Conservation (phyloP, 2,797 vertebrate genomes). For the Anabacerthia variegaticeps region DNA sequence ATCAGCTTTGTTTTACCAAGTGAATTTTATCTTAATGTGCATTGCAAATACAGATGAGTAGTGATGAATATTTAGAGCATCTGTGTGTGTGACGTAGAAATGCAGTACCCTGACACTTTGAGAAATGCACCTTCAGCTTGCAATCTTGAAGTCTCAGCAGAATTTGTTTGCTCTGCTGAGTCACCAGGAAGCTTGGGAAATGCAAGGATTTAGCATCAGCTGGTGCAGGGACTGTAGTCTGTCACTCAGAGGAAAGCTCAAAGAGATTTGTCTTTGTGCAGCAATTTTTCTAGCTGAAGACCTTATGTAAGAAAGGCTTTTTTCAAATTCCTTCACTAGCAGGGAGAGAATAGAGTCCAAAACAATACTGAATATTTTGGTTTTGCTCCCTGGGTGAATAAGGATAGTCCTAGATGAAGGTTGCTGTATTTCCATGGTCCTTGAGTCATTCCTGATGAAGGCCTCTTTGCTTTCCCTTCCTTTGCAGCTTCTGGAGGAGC, state of each 20-base stretch:
- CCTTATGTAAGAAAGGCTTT: not conserved
- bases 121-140: not conserved
- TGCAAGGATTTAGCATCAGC: not conserved
- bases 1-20: accelerated
- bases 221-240: not conserved
- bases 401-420: not conserved
- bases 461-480: not conserved
- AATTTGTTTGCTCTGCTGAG: not conserved
- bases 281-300: not conserved
- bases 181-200: not conserved
- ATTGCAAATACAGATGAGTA: not conserved
- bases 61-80: not conserved
- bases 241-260: not conserved
- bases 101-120: not conserved
- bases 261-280: not conserved
- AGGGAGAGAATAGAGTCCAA: not conserved
- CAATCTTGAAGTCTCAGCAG: not conserved
- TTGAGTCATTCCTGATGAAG: not conserved
- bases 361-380: not conserved
- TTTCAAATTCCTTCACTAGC: not conserved
- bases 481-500: constrained; percentile 90
- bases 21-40: not conserved
- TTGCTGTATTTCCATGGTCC: not conserved
- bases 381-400: not conserved
- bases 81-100: not conserved